phyloP scores from a whole-genome alignment of 2,113 vertebrate species.

The Odontophorus gujanensis region DNA sequence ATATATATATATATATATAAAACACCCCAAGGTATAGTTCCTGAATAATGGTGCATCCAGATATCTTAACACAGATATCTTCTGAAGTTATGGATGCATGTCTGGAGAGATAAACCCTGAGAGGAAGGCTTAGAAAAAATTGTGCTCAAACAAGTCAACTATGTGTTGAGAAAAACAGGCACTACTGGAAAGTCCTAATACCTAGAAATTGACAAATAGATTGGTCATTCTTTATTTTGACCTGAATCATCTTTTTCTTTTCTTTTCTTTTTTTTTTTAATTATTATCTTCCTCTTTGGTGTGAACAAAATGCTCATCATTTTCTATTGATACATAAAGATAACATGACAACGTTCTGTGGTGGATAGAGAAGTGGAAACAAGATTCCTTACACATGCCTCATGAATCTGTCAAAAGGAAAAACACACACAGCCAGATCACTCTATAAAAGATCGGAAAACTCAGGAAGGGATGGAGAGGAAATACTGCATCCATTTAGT shows the following conservation, averaged over 20 bases:
- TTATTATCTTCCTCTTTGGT: background rate
- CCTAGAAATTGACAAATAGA: background rate
- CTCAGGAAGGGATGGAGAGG: background rate
- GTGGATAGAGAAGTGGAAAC: background rate
- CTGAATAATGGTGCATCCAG: background rate
- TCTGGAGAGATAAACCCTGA: background rate
- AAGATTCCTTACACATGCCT: background rate
- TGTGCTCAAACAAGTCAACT: background rate
- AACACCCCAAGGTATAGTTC: background rate
- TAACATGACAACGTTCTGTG: background rate
- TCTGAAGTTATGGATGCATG: background rate
- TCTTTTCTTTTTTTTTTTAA: background rate
- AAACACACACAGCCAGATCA: background rate
- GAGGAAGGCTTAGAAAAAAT: background rate
- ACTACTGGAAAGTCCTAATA: background rate
- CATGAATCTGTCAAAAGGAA: background rate
- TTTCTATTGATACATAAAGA: background rate
- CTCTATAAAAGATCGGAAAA: background rate
- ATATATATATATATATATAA: no score
- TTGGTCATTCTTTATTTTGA: background rate
- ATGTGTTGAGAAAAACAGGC: background rate
- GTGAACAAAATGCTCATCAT: background rate
- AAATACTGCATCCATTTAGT: background rate
- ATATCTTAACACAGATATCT: background rate
- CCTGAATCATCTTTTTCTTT: accelerated